Evolutionary conservation across 2,113 vertebrate genomes (phyloP), one percentile per base, ranked within the genome.

Genomic region (Dasyornis broadbenti): DNA sequence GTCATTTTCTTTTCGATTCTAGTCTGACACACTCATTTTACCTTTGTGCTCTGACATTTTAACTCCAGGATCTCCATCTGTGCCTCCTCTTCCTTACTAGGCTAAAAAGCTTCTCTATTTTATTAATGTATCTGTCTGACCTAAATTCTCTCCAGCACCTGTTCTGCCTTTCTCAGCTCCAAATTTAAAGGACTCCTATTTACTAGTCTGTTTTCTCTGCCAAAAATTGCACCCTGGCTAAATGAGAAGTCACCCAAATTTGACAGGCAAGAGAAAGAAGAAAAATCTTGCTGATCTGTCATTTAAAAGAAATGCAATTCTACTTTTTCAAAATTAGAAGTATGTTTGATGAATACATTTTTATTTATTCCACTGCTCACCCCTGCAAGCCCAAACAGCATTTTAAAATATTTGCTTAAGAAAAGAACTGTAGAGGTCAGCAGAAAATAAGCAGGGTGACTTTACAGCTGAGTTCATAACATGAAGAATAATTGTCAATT

Each of bases 61-160:
- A 95, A 56, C 88, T 90, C 82, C 44, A 24, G 8, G 59, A 82
- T 95, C 84, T 87, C 93, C 89, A 92, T 94, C 94, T 96, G 93
- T 94, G 95, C 83, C 49, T 87, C 37, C 44, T 79, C 57, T 65
- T 78, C 42, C 45, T 86, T 65, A 82, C 69, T 11, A 59, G 47
- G 33, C 35, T 90, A 59, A 89, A 90, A 90, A 93, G 28, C 28
- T 53, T 84, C 37, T 75, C 49, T 79, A 72, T 79, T 90, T 95
- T 92, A 94, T 95, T 94, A 91, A 94, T 68, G 56, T 86, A 50
- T n/a, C 65, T 59, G 21, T 68, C 84, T 87, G 89, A 95, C 76
- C 86, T 81, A 89, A 92, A 86, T 86, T 70, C 23, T 91, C 23
- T 71, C 65, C 70, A 94, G 81, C 83, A 92, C 69, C 86, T 96